A percentile compares a stretch with the other conserved stretches of the same genome.
Evolutionary conservation across 92 coral and sea anemone genomes (phyloP).

Genomic region (Phymanthus crucifer): DNA sequence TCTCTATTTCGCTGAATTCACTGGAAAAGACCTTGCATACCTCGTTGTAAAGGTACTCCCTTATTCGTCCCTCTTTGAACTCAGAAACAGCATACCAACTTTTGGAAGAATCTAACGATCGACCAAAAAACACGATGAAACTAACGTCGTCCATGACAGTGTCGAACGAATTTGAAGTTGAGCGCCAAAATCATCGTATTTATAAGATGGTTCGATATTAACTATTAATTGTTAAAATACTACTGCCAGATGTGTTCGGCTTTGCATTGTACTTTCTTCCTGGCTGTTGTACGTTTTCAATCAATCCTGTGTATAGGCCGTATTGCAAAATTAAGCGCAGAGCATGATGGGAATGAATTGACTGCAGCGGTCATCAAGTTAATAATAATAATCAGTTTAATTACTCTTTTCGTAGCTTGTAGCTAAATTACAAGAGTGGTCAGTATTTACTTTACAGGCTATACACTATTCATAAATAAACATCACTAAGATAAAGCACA

Average conservation of each 20-base stretch:
- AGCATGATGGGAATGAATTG: conserved; percentile 1
- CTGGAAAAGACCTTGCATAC: neutral
- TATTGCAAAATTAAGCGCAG: neutral
- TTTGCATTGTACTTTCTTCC: neutral
- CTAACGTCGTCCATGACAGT: neutral
- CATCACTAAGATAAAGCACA: too few relatives aligned
- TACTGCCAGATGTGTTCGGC: neutral
- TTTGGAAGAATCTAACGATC: neutral
- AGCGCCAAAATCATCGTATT: conserved; percentile 11
- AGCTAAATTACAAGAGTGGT: too few relatives aligned
- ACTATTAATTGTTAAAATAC: neutral
- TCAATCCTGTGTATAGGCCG: neutral
- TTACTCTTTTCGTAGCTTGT: too few relatives aligned
- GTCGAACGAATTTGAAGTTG: neutral
- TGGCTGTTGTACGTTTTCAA: neutral
- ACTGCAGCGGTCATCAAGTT: conserved; percentile 2
- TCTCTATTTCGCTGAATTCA: neutral
- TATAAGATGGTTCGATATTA: neutral
- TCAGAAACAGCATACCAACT: neutral
- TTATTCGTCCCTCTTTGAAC: neutral
- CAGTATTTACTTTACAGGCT: too few relatives aligned
- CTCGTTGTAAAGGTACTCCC: neutral
- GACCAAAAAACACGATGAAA: neutral
- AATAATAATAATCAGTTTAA: too few relatives aligned
- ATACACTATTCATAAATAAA: too few relatives aligned